These are phyloP conservation scores for Xenentodon cancila DNA, from an alignment of 2,797 vertebrate species.

Conservation along the genomic window DNA sequence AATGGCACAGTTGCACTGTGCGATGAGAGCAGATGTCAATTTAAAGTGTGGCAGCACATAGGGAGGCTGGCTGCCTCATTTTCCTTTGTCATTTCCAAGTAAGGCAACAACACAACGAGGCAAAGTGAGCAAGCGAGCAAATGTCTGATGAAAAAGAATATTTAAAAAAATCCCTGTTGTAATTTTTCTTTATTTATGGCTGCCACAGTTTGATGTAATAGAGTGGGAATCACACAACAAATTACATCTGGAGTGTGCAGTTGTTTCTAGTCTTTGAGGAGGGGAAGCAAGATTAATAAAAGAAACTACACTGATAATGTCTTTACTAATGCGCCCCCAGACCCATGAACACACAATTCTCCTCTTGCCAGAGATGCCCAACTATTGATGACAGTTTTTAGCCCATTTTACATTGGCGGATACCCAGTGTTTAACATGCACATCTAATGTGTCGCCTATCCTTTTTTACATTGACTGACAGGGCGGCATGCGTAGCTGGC, in stretches of 20 bases:
- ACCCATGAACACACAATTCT: not conserved
- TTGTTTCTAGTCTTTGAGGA: slow-evolving; percentile 21
- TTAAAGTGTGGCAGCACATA: slow-evolving; percentile 42
- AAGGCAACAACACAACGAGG: slow-evolving; percentile 48
- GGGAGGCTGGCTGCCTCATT: slow-evolving; percentile 49
- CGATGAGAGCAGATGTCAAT: slow-evolving; percentile 67
- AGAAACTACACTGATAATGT: slow-evolving; percentile 10
- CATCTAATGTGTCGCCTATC: too few relatives aligned
- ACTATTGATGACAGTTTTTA: slow-evolving; percentile 50
- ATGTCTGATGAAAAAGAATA: slow-evolving; percentile 32
- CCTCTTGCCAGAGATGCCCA: slow-evolving; percentile 20
- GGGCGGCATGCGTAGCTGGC: too few relatives aligned
- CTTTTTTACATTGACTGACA: too few relatives aligned
- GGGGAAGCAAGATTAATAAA: slow-evolving; percentile 5
- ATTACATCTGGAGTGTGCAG: slow-evolving; percentile 58
- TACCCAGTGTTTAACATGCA: too few relatives aligned
- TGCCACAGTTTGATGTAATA: slow-evolving; percentile 47
- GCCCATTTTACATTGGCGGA: too few relatives aligned
- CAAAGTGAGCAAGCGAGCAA: slow-evolving; percentile 29
- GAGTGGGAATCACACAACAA: slow-evolving; percentile 59
- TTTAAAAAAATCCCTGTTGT: slow-evolving; percentile 42
- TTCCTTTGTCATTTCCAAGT: slow-evolving; percentile 63
- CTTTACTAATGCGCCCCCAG: not conserved
- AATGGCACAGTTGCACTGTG: slow-evolving; percentile 35
- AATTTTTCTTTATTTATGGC: slow-evolving; percentile 72